phyloP scores from a whole-genome alignment of 2,888 invertebrate species.

The Aporophyla nigra region DNA sequence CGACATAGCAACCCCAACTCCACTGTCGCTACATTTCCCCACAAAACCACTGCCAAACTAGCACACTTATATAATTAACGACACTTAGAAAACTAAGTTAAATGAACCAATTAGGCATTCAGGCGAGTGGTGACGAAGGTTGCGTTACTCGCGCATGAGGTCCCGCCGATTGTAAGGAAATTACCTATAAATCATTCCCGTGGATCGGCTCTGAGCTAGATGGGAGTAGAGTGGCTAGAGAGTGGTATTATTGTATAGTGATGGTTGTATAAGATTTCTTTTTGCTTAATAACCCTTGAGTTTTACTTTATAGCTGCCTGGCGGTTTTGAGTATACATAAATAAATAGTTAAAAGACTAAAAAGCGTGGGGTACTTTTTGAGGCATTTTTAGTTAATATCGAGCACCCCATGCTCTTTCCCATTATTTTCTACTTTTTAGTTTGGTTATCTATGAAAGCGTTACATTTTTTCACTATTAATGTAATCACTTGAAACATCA shows the following conservation, averaged over 20 bases:
- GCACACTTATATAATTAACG: conserved; percentile 66
- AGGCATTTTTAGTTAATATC: too few species aligned
- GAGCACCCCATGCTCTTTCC: too few species aligned
- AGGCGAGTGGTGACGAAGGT: conserved; percentile 67
- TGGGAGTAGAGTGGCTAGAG: neutral
- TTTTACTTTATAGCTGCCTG: too few species aligned
- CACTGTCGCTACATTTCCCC: conserved; percentile 7
- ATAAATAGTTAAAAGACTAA: too few species aligned
- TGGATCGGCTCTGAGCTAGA: conserved; percentile 15
- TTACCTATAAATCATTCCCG: conserved; percentile 69
- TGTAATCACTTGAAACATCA: too few species aligned
- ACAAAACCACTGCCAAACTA: conserved; percentile 46
- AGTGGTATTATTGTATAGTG: neutral
- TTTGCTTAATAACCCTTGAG: too few species aligned
- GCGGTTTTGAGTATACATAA: too few species aligned
- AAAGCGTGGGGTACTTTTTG: too few species aligned
- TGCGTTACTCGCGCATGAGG: conserved; percentile 59
- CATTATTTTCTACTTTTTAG: too few species aligned
- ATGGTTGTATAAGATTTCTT: too few species aligned
- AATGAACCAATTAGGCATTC: conserved; percentile 69
- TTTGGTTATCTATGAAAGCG: too few species aligned
- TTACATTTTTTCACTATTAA: too few species aligned
- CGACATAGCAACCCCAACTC: neutral
- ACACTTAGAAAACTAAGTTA: conserved; percentile 70
- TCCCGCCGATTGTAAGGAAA: conserved; percentile 67